phyloP scores from a whole-genome alignment of 1,140 invertebrate genomes.

The Sesamia nonagrioides region DNA sequence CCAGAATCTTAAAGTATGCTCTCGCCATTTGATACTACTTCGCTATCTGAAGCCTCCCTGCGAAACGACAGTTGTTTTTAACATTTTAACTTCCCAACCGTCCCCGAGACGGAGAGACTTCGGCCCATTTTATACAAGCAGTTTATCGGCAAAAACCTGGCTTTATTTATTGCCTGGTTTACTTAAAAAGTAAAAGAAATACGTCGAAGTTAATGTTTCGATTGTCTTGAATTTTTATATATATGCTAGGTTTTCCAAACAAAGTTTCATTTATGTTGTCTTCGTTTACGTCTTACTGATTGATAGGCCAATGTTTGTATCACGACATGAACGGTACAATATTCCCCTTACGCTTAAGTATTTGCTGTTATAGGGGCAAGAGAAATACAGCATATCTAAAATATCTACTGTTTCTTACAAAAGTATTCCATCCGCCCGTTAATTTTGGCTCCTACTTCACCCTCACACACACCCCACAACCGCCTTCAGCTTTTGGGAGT shows the following conservation, averaged over 20 bases:
- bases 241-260: background rate
- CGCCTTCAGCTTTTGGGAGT: too few relatives aligned
- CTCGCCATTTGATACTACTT: conserved; percentile 4
- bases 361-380: too few relatives aligned
- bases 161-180: conserved; percentile 26
- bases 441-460: too few relatives aligned
- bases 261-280: background rate
- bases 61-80: conserved; percentile 1
- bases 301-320: background rate
- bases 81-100: conserved; percentile 2
- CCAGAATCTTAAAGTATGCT: background rate
- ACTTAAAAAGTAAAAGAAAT: conserved; percentile 32
- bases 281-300: background rate
- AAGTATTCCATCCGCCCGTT: too few relatives aligned
- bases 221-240: background rate
- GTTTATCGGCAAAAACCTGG: background rate
- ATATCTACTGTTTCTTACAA: too few relatives aligned
- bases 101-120: background rate
- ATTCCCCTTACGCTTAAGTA: too few relatives aligned
- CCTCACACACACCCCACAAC: too few relatives aligned
- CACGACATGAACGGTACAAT: too few relatives aligned
- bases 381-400: too few relatives aligned
- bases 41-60: background rate
- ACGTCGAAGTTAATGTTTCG: conserved; percentile 10
- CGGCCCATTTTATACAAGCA: conserved; percentile 5